Base-by-base conservation (phyloP, 2,113 vertebrate species). In the Procavia capensis region DNA sequence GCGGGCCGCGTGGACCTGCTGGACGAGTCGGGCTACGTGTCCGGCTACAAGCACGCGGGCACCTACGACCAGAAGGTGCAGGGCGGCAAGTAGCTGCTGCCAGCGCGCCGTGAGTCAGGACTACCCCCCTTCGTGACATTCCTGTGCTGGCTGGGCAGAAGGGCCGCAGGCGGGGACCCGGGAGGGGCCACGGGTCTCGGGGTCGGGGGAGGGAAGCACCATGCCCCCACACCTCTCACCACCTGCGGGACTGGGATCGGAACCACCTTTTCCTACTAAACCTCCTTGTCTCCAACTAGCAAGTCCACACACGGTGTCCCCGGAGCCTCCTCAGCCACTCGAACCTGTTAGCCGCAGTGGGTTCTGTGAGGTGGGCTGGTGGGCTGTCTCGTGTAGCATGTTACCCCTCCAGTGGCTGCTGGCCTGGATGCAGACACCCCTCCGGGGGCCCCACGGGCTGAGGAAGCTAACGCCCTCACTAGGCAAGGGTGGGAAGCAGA, bases 31-130 rank as follows among this genome's bases (percentile, higher is more conserved):
- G 99, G 99, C 97, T 99, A 99, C 9, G 99, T 99, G 95, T 98
- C 99, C 0, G 99, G 99, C 96, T 99, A 99, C 98, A 99, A 99
- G 98, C 99, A 99, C 9, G 99, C 98, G 6, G 99, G 99, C 96
- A 98, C 99, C 3, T 99, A 99, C 0, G 99, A 99, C 98, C 99
- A 99, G 98, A 99, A 99, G 98, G 98, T 99, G 93, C 98, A 99
- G 97, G 99, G 98, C 66, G 98, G 97, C 97, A 99, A 99, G 98
- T 99, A 98, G 98, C 66, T 17, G 11, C 34, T 22, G n/a, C 57
- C 27, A 3, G 19, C 3, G 11, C 39, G 4, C 54, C 0, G 16
- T 6, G 57, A 59, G 57, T 59, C 57, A 59, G 57, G 57, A 36
- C n/a, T 54, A 61, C 61, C 43, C 54, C n/a, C 50, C 4, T 97